Base-by-base conservation (phyloP, 1,140 invertebrate genomes). In the Camponotus vicinus region DNA sequence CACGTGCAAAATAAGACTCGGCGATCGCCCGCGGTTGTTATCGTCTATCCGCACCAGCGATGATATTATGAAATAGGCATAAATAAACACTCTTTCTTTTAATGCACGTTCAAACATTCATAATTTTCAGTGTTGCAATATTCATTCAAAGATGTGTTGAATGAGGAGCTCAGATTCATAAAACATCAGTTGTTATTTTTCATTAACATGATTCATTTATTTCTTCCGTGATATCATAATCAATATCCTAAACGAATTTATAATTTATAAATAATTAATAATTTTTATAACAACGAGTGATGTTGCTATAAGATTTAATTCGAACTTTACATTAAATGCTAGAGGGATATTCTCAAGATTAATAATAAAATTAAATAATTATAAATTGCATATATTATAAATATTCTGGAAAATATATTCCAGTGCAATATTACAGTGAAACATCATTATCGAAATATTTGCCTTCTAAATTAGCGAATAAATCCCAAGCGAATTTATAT, bases 11-110 rank as follows among this genome's bases (percentile, higher is more conserved):
- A 79, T 52, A 40, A 57, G n/a, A 57, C 18, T 7, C 34, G 15
- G 13, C 34, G 21, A 69, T 78, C 9, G 40, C 59, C 40, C 42
- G 9, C 34, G 37, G 37, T n/a, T 21, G 42, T 37, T 49, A 63
- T 15, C 40, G 42, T 15, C 37, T 49, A 45, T 55, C 9, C 64
- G 18, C 34, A 21, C 66, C 34, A 42, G n/a, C 9, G 40, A 32
- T 63, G 49, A 69, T 27, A 49, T 79, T 79, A 55, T 64, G 49
- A 80, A 69, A 45, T 55, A 57, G 70, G 34, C 49, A 21, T 80
- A 57, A 69, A 70, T 57, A 80, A 80, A 70, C 49, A 70, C 63
- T 32, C 2, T 21, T 61, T 69, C 37, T 70, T 57, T 69, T 27
- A 80, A 80, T 42, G 5, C 49, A 34, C 49, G n/a, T n/a, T 57